A percentile compares a stretch with the other conserved stretches of the same genome.
Conservation (phyloP, 1,140 invertebrate species). For the Drosophila melanica region DNA sequence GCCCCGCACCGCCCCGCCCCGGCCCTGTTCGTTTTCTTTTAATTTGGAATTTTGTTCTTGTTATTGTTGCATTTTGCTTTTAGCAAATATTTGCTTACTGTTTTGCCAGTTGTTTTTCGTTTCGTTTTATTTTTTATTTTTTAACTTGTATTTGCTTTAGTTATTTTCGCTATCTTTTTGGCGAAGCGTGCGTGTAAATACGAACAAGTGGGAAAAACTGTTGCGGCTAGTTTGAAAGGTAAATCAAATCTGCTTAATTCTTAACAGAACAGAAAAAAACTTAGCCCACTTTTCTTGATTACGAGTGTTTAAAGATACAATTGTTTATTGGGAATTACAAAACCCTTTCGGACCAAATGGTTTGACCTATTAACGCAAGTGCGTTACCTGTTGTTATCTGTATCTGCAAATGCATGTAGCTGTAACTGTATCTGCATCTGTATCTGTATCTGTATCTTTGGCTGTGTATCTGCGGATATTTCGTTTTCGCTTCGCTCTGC, state of each 20-base stretch:
- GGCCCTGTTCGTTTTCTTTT: constrained; percentile 38
- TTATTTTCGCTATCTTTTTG: constrained; percentile 28
- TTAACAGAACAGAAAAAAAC: no score
- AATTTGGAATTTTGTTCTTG: constrained; percentile 7
- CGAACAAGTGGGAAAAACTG: background rate
- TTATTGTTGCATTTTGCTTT: constrained; percentile 27
- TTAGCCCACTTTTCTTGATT: no score
- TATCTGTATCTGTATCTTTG: constrained; percentile 8
- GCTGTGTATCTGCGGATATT: constrained; percentile 19
- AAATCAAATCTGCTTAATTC: no score
- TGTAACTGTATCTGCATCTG: constrained; percentile 10
- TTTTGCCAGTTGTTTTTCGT: constrained; percentile 60
- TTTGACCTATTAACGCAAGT: constrained; percentile 14
- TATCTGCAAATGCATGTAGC: background rate
- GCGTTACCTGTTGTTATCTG: constrained; percentile 1
- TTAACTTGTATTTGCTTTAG: constrained; percentile 58
- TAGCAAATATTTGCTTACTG: constrained; percentile 52
- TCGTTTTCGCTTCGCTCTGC: background rate
- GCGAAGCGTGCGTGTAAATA: constrained; percentile 52
- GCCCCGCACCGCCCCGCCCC: no score
- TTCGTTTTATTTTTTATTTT: constrained; percentile 40
- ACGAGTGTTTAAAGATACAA: no score
- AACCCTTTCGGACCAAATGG: no score
- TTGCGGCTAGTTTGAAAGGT: background rate
- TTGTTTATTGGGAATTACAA: no score